Conservation (phyloP, 2,888 invertebrate genomes). For the Metalampra italica region DNA sequence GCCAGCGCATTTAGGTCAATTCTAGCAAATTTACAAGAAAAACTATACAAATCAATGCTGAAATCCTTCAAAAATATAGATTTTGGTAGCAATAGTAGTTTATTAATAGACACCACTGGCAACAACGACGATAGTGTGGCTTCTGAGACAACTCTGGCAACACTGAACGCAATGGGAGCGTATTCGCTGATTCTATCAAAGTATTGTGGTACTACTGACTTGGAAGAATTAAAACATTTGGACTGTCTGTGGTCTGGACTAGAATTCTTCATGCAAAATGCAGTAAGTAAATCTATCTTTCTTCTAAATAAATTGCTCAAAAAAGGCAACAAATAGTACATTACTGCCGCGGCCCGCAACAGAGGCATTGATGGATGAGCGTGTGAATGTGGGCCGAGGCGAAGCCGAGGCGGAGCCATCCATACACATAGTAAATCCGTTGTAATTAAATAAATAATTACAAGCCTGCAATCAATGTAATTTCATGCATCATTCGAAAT, state of each 20-base stretch:
- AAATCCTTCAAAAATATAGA: slow-evolving; percentile 57
- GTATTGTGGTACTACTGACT: slow-evolving; percentile 57
- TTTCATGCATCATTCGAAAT: too few species aligned
- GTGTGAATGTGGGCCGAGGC: too few species aligned
- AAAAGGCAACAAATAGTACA: too few species aligned
- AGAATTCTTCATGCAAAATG: slow-evolving; percentile 54
- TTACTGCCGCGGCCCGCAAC: too few species aligned
- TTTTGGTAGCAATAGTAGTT: slow-evolving; percentile 37
- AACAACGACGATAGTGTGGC: slow-evolving; percentile 47
- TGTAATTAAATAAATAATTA: too few species aligned
- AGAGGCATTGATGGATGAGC: too few species aligned
- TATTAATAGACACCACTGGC: slow-evolving; percentile 23
- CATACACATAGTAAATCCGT: too few species aligned
- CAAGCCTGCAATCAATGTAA: too few species aligned
- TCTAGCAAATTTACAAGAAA: slow-evolving; percentile 62
- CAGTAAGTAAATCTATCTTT: slow-evolving; percentile 61
- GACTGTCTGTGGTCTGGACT: slow-evolving; percentile 57
- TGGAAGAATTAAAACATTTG: slow-evolving; percentile 51
- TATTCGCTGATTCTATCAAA: slow-evolving; percentile 60
- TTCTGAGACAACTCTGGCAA: slow-evolving; percentile 44
- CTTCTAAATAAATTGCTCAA: too few species aligned
- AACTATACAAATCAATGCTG: slow-evolving; percentile 51
- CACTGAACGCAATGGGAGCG: slow-evolving; percentile 62
- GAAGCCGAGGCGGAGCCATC: too few species aligned
- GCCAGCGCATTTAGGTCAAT: slow-evolving; percentile 56